Evolutionary conservation across 1,140 invertebrate genomes (phyloP).

Genomic region (Nomia melanderi): DNA sequence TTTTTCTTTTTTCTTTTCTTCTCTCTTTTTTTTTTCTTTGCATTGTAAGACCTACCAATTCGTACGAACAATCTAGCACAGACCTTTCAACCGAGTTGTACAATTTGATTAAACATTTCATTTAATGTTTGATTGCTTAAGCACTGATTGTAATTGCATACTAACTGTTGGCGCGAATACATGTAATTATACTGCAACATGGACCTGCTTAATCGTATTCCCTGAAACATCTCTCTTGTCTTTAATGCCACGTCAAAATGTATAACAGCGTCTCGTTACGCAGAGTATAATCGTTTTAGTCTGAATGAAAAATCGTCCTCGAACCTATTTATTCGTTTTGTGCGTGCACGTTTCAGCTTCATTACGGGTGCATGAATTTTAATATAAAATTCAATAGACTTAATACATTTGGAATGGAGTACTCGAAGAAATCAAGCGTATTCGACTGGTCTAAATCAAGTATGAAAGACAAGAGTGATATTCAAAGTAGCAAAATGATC

Average conservation of each 20-base stretch:
- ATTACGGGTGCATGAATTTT: background rate
- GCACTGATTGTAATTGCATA: slow-evolving; percentile 48
- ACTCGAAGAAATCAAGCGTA: background rate
- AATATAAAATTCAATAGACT: background rate
- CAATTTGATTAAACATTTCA: slow-evolving; percentile 60
- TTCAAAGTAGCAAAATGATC: slow-evolving; percentile 24
- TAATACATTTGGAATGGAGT: background rate
- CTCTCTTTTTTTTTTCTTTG: too few species aligned
- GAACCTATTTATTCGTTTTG: slow-evolving; percentile 10
- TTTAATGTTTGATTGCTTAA: slow-evolving; percentile 59
- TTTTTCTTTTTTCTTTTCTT: too few species aligned
- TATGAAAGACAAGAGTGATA: slow-evolving; percentile 36
- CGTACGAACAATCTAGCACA: background rate
- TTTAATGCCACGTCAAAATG: slow-evolving; percentile 26
- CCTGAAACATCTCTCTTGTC: slow-evolving; percentile 42
- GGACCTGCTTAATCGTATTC: slow-evolving; percentile 28
- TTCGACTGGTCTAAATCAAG: background rate
- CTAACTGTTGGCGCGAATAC: slow-evolving; percentile 17
- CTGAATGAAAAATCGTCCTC: background rate
- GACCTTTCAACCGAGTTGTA: slow-evolving; percentile 26
- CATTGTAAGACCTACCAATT: slow-evolving; percentile 16
- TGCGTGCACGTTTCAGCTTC: background rate
- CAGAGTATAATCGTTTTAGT: background rate
- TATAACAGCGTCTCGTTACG: background rate
- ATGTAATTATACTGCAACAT: background rate